phyloP scores from a whole-genome alignment of 2,797 vertebrate genomes.

The Manis crassicaudata region DNA sequence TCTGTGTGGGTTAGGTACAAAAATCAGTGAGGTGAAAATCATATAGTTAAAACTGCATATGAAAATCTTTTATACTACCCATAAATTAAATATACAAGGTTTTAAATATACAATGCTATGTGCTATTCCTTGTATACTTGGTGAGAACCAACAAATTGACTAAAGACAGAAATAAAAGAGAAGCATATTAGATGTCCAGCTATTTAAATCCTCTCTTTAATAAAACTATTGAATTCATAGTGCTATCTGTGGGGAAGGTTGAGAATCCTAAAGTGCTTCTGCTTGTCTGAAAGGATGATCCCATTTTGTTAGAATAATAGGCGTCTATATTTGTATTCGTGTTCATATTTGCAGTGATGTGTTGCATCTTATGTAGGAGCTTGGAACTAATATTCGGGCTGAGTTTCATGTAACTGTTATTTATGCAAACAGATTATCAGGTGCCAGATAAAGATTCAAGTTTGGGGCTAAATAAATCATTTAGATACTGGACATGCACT shows the following conservation, averaged over 20 bases:
- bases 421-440: neutral
- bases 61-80: neutral
- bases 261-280: neutral
- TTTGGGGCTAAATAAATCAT: neutral
- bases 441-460: neutral
- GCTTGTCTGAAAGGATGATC: neutral
- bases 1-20: neutral
- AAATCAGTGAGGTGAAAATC: constrained; percentile 53
- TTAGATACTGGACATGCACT: neutral
- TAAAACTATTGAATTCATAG: neutral
- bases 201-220: neutral
- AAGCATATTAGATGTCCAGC: neutral
- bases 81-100: neutral
- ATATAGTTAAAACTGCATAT: neutral
- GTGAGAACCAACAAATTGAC: neutral
- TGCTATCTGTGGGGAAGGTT: neutral
- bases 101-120: neutral
- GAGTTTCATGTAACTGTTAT: neutral
- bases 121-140: neutral
- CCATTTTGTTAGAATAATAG: neutral
- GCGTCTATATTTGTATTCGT: neutral
- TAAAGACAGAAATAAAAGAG: constrained; percentile 32
- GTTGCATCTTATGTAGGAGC: neutral
- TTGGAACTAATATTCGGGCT: neutral
- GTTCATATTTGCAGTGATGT: neutral